Percentiles rank a stretch among this genome's conserved stretches.
Conservation (phyloP, 2,888 invertebrate species). For the Andrena haemorrhoa region DNA sequence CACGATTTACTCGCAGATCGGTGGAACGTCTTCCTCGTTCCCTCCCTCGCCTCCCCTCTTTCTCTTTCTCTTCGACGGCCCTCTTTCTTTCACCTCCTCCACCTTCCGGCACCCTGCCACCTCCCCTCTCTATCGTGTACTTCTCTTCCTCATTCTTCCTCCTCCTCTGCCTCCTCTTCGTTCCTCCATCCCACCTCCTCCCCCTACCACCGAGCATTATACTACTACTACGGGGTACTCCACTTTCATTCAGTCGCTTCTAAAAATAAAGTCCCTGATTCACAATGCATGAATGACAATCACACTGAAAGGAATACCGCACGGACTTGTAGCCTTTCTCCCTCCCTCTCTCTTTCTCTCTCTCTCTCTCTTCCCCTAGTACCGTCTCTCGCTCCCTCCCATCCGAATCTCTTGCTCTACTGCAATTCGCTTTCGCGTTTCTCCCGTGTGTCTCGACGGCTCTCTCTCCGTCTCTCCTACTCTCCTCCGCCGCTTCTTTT, state of each 20-base stretch:
- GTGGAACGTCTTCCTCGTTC: constrained; percentile 74
- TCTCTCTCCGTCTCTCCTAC: constrained; percentile 17
- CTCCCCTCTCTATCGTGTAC: constrained; percentile 62
- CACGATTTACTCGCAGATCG: constrained; percentile 78
- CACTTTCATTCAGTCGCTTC: constrained; percentile 83
- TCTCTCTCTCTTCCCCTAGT: constrained; percentile 7
- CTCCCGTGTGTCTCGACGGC: background rate
- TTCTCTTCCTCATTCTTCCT: constrained; percentile 64
- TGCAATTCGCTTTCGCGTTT: constrained; percentile 12
- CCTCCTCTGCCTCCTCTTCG: constrained; percentile 36
- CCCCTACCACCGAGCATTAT: constrained; percentile 63
- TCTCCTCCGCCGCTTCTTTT: constrained; percentile 38
- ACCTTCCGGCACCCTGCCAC: constrained; percentile 3
- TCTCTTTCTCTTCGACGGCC: constrained; percentile 42
- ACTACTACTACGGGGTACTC: constrained; percentile 79
- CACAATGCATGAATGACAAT: constrained; percentile 83
- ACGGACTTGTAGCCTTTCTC: constrained; percentile 65
- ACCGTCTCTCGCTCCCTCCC: constrained; percentile 10
- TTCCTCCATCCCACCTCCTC: constrained; percentile 53
- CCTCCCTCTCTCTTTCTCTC: constrained; percentile 45
- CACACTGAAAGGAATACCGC: constrained; percentile 73
- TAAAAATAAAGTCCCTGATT: constrained; percentile 83
- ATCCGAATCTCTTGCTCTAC: background rate
- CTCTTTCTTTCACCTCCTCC: constrained; percentile 49
- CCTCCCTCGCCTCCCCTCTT: constrained; percentile 54